Conservation (phyloP, 2,113 vertebrate genomes). For the Serinus canaria region DNA sequence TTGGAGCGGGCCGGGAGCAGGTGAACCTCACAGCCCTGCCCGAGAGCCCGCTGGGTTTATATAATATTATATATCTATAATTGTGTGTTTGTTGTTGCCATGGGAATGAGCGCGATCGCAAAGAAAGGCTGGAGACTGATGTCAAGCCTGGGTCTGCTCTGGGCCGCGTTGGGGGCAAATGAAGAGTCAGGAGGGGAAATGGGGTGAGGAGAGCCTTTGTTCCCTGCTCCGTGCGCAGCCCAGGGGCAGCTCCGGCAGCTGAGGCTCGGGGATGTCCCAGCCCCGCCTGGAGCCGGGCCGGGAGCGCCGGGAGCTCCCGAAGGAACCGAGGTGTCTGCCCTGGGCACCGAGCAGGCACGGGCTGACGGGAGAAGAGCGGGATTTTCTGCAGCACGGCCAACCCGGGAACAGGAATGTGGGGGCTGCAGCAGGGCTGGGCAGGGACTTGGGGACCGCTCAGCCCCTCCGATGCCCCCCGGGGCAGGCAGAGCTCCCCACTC, state of each 20-base stretch:
- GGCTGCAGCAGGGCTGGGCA: background rate
- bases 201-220: background rate
- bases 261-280: background rate
- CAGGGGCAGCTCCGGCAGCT: background rate
- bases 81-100: slow-evolving; percentile 59
- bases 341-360: background rate
- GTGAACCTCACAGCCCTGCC: background rate
- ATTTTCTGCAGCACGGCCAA: background rate
- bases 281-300: rapidly evolving
- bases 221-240: background rate
- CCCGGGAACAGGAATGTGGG: background rate
- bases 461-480: background rate
- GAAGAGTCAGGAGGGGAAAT: background rate
- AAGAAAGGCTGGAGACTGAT: slow-evolving; percentile 8
- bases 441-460: background rate
- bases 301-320: background rate
- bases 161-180: background rate
- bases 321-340: background rate
- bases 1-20: background rate
- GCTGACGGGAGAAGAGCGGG: background rate
- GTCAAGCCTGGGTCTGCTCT: slow-evolving; percentile 26
- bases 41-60: background rate
- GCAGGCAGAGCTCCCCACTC: background rate
- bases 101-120: slow-evolving; percentile 49
- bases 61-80: slow-evolving; percentile 56